Evolutionary conservation across 2,113 vertebrate genomes (phyloP), one percentile per base, ranked within the genome.

Genomic region (Amphiprion ocellaris): DNA sequence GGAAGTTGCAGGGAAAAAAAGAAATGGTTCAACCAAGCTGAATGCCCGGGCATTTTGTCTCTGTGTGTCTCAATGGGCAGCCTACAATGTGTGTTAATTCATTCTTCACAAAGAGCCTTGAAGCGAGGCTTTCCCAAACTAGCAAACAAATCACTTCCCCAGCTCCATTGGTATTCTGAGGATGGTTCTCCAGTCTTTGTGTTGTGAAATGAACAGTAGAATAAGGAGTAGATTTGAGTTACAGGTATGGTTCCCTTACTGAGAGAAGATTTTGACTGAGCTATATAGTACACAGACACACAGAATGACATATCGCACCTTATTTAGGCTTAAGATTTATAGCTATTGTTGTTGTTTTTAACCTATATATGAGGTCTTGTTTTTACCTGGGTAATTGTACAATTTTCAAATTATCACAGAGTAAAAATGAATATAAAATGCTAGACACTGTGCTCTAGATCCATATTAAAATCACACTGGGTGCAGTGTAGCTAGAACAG

Each of bases 51-150:
- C 61, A 21, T 82, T 90, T 87, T 77, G 82, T 89, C 81, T 75
- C 23, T 47, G 55, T 46, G 39, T 54, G 82, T 88, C 77, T 87
- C 82, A 84, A 69, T 89, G 82, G 89, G 69, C 74, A 71, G 66
- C 82, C 28, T 44, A 86, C 86, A 88, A 83, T 88, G 75, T 84
- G 81, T 85, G 86, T 87, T 85, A 88, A 90, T 91, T 91, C 89
- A 87, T 71, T 74, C 85, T 65, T 68, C 75, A 89, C 86, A 89
- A 91, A 92, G 70, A 77, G 69, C 77, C 81, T 78, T 59, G 79
- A 79, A 78, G 79, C 79, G 6, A 84, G 74, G 70, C 81, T 83
- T 86, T 79, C 79, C 79, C 83, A 77, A 87, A 89, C 86, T 88
- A 52, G 71, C 82, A 84, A 87, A 90, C 81, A 87, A 87, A 89